Base-by-base conservation (phyloP, 2,888 invertebrate genomes). In the Xestoiulus laeticollis region DNA sequence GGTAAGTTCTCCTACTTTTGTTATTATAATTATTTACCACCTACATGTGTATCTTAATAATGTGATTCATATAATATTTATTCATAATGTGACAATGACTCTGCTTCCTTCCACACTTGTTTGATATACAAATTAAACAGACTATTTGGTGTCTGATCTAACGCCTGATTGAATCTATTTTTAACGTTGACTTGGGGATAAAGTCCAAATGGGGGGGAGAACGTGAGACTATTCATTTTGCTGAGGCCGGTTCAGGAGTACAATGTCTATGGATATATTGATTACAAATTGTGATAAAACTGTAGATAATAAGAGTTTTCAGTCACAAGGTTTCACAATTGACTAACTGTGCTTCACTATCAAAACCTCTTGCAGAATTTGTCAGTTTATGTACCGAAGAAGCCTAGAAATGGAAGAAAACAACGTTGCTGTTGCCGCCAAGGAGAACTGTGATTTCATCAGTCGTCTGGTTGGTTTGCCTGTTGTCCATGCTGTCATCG, bases 401-500 rank as follows among this genome's bases (percentile, higher is more conserved):
- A 87, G 87, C 30, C 59, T 48, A 48, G 87, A 87, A 85, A 87
- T 87, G 87, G 87, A 85, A 48, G 30, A 87, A 26, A 68, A 32
- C n/a, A 83, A 83, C 83, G 44, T 30, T 38, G 43, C 12, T 44
- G 22, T 19, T 38, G 43, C 12, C 44, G 22, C n/a, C 10, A 38
- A 82, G 19, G 83, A 83, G 2, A 26, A 14, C 43, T 78, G 43
- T n/a, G 43, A 48, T n/a, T 87, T 87, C 68, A n/a, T 87, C 33
- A 48, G 53, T 3, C 33, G 87, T 10, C 85, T 87, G 14, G 82
- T 33, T 14, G 32, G 32, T 32, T 26, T 85, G 8, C 87, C 87
- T 10, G 30, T 87, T 16, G 87, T 87, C 8, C 85, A 48, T n/a
- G n/a, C 95, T 59, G 94, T 96, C 83, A 94, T 96, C 90, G 94